Evolutionary conservation across 1,140 invertebrate species (phyloP), one percentile per base, ranked within the genome.

Genomic region (Pachyrhynchus sulphureomaculatus): DNA sequence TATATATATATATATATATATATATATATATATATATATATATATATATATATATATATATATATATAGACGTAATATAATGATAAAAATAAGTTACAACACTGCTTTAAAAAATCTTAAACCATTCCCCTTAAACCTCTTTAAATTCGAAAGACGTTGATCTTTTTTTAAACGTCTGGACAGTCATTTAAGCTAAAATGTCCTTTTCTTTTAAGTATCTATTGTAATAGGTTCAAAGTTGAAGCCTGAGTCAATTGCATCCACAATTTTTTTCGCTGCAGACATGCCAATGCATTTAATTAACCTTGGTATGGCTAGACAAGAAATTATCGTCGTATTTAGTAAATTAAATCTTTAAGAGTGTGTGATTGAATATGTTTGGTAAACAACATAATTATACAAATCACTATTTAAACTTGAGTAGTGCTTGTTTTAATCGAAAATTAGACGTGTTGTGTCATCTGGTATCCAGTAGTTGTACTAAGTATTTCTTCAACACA

Each of bases 151-250:
- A 12, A 52, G 34, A 21, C 32, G 32, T 32, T 23, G 47, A 49
- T 53, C 49, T 53, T 37, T 53, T 49, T 37, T 37, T 39, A 47
- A n/a, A 39, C 39, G 49, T 53, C 49, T 53, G 26, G 49, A 32
- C 49, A 39, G 6, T 53, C 15, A 53, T 53, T 53, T 36, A 53
- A 53, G 17, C 17, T 36, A 37, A 53, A 33, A 53, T 20, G 36
- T 53, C 39, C 18, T 52, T 53, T 36, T 39, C 36, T 53, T 53
- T 53, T 49, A 49, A 49, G 32, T 23, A 49, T 49, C 47, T 49
- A 49, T 53, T 53, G 33, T 37, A 53, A 39, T 39, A 53, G 49
- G 33, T 36, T 53, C 33, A 37, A 53, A 53, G 49, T 53, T 53
- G 49, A 39, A 53, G 15, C 5, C 23, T 36, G 26, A 24, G 24